A percentile compares a stretch with the other conserved stretches of the same genome.
These are phyloP conservation scores for Chloebia gouldiae DNA, from an alignment of 2,113 vertebrate genomes.

Conservation along the genomic window DNA sequence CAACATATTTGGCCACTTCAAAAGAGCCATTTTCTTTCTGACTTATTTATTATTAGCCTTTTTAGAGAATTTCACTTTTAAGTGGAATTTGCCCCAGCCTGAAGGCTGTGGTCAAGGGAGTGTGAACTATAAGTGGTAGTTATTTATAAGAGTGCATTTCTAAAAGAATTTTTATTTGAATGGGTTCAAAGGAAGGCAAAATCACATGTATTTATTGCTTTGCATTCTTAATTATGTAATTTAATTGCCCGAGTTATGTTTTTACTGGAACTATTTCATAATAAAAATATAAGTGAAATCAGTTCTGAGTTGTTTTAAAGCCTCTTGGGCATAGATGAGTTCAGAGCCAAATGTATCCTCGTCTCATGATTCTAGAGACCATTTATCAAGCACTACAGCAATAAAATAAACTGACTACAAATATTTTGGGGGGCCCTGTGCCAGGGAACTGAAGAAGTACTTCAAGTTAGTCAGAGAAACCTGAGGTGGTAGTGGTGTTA, in stretches of 20 bases:
- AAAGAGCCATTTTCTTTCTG: neutral
- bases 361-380: neutral
- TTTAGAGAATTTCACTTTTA: neutral
- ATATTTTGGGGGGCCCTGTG: neutral
- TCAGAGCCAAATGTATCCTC: constrained; percentile 3
- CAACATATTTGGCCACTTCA: neutral
- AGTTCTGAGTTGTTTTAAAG: constrained; percentile 10
- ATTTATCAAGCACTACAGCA: constrained; percentile 7
- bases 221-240: neutral
- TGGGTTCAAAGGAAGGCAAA: constrained; percentile 30
- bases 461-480: neutral
- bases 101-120: neutral
- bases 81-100: constrained; percentile 21
- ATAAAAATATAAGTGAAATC: neutral
- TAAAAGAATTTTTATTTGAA: neutral
- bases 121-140: neutral
- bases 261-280: constrained; percentile 9
- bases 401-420: constrained; percentile 13
- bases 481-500: neutral
- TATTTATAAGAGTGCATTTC: neutral
- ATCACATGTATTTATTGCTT: constrained; percentile 11
- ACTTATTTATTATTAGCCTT: neutral
- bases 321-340: neutral
- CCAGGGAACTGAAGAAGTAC: neutral
- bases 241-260: constrained; percentile 20